phyloP scores from a whole-genome alignment of 1,140 invertebrate species.

The Piezodorus guildinii region DNA sequence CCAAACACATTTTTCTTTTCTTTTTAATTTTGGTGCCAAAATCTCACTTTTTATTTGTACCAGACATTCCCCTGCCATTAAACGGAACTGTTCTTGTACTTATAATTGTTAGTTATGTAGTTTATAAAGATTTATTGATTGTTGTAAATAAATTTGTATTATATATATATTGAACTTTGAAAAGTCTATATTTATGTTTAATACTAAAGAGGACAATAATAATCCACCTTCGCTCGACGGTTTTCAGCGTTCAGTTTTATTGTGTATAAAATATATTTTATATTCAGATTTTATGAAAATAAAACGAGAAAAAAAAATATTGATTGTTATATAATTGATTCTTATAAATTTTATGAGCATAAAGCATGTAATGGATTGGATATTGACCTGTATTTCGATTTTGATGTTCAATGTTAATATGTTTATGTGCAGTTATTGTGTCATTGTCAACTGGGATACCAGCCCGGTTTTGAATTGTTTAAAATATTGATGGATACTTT shows the following conservation, averaged over 20 bases:
- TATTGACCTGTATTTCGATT: neutral
- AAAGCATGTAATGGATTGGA: neutral
- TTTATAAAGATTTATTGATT: slow-evolving; percentile 8
- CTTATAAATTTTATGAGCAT: slow-evolving; percentile 5
- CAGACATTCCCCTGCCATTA: slow-evolving; percentile 8
- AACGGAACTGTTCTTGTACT: slow-evolving; percentile 5
- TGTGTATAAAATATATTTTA: slow-evolving; percentile 11
- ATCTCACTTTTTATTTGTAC: neutral
- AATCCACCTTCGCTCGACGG: neutral
- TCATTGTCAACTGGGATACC: neutral
- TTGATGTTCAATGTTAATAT: neutral
- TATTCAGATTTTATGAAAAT: neutral
- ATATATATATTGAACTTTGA: too few species aligned
- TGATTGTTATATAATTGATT: slow-evolving; percentile 3
- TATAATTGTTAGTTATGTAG: slow-evolving; percentile 4
- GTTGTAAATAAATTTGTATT: slow-evolving; percentile 12
- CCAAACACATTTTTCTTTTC: neutral
- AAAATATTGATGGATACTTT: neutral
- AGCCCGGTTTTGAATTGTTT: neutral
- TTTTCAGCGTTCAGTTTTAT: slow-evolving; percentile 1
- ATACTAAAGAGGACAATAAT: slow-evolving; percentile 13
- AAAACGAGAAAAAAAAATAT: neutral
- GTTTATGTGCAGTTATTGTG: neutral
- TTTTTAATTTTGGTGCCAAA: slow-evolving; percentile 5
- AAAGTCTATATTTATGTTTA: slow-evolving; percentile 4